Evolutionary conservation across 1,140 invertebrate genomes (phyloP).

Genomic region (Eufriesea mexicana): DNA sequence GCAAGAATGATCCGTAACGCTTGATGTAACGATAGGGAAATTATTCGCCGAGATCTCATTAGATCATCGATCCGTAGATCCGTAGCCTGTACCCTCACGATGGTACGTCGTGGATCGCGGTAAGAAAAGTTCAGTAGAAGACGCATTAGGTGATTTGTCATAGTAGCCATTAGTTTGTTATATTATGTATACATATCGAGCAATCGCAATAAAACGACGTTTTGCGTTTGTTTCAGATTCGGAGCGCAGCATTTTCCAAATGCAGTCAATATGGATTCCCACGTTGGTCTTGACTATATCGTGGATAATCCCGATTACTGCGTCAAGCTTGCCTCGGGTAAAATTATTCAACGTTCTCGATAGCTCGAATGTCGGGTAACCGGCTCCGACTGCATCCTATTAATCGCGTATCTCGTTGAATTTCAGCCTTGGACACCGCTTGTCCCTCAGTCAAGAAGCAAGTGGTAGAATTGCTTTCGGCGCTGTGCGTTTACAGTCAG

Average conservation of each 20-base stretch:
- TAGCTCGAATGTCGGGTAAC: constrained; percentile 8
- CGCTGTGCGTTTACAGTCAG: constrained; percentile 93
- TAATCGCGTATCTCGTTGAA: constrained; percentile 29
- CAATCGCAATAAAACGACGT: neutral
- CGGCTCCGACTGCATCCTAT: constrained; percentile 6
- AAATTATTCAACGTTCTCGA: constrained; percentile 60
- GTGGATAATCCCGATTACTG: constrained; percentile 96
- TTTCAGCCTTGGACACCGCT: constrained; percentile 91
- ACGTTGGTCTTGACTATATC: constrained; percentile 95
- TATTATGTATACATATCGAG: neutral
- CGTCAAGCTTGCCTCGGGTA: constrained; percentile 92
- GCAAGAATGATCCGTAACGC: no score
- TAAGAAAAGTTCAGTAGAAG: no score
- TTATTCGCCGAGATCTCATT: no score
- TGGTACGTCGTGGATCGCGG: no score
- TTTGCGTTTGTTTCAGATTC: constrained; percentile 64
- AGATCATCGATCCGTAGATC: neutral
- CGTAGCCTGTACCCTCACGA: no score
- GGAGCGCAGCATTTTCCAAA: constrained; percentile 70
- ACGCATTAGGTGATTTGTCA: no score
- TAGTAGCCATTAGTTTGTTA: neutral
- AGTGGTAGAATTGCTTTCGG: constrained; percentile 94
- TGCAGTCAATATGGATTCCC: constrained; percentile 89
- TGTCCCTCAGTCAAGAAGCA: constrained; percentile 95
- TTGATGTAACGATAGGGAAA: neutral